phyloP scores from a whole-genome alignment of 2,797 vertebrate genomes.

The Sebastes ruberrimus region DNA sequence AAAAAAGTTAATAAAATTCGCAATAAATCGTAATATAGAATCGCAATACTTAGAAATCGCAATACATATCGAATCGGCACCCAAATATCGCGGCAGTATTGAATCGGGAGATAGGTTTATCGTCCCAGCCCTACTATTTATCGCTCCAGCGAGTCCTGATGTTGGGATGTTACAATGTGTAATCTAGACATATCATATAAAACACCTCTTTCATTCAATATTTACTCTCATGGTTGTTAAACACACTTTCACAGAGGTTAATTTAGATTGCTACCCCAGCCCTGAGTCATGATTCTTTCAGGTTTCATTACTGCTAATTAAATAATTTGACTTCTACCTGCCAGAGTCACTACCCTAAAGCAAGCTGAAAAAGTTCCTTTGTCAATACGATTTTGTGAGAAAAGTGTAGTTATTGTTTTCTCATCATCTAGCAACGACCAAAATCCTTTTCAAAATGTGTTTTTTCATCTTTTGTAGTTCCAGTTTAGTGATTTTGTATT shows the following conservation, averaged over 20 bases:
- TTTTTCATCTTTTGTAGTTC: not conserved
- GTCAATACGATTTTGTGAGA: not conserved
- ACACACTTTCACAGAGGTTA: not conserved
- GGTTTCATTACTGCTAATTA: constrained; percentile 5
- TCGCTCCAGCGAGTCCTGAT: not conserved
- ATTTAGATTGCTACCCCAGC: not conserved
- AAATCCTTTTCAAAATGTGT: not conserved
- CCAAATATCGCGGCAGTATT: no score
- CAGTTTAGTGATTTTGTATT: not conserved
- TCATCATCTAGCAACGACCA: not conserved
- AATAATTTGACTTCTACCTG: constrained; percentile 4
- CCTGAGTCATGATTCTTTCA: not conserved
- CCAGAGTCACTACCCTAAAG: not conserved
- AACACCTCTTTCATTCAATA: no score
- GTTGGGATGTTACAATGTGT: no score
- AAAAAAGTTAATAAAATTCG: no score
- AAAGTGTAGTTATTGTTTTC: not conserved
- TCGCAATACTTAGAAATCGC: no score
- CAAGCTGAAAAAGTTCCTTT: not conserved
- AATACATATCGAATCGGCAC: no score
- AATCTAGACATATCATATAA: no score
- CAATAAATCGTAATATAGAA: no score
- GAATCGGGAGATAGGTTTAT: no score
- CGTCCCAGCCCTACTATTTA: no score
- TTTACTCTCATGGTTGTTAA: constrained; percentile 8